Evolutionary conservation across 2,113 vertebrate species (phyloP).

Genomic region (Thunnus thynnus): DNA sequence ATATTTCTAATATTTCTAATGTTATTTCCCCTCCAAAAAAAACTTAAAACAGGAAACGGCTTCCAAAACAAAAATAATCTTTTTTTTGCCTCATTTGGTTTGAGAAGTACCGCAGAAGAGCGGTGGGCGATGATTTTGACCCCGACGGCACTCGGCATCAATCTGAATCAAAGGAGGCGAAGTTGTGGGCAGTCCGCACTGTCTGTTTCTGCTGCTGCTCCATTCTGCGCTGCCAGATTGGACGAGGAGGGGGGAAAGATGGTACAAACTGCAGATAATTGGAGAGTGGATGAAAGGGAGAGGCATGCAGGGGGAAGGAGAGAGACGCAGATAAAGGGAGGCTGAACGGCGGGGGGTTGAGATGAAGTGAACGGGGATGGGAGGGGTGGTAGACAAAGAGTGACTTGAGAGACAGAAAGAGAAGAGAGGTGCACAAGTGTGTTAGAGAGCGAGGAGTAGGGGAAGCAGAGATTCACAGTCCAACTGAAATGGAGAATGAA

Average conservation of each 20-base stretch:
- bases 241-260: background rate
- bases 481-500: background rate
- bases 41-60: slow-evolving; percentile 8
- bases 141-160: slow-evolving; percentile 40
- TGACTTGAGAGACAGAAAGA: background rate
- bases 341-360: slow-evolving; percentile 14
- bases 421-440: background rate
- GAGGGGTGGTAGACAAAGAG: background rate
- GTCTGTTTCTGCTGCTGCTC: slow-evolving; percentile 35
- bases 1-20: background rate
- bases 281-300: slow-evolving; percentile 40
- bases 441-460: background rate
- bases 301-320: background rate
- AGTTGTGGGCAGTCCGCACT: slow-evolving; percentile 38
- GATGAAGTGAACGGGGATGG: slow-evolving; percentile 15
- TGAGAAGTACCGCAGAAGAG: slow-evolving; percentile 10
- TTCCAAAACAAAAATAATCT: slow-evolving; percentile 14
- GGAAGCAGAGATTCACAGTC: background rate
- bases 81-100: slow-evolving; percentile 24
- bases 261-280: slow-evolving; percentile 41
- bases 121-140: slow-evolving; percentile 18
- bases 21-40: background rate
- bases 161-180: slow-evolving; percentile 53
- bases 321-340: slow-evolving; percentile 19
- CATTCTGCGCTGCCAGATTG: slow-evolving; percentile 30